Evolutionary conservation across 2,113 vertebrate species (phyloP), one percentile per base, ranked within the genome.

Genomic region (Athene noctua): DNA sequence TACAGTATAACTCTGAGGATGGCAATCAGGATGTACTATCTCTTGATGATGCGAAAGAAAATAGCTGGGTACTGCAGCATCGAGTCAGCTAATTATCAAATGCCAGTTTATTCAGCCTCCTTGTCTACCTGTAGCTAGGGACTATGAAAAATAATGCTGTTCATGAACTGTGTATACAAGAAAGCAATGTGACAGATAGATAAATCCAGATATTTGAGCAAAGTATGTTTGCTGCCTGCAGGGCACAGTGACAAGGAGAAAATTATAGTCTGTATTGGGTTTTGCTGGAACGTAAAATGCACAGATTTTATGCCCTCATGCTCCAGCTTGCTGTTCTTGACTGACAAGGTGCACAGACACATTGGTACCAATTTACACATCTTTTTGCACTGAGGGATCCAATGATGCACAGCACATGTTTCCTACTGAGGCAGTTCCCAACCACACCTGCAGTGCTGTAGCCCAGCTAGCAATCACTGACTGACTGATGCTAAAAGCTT

Each of bases 191-290:
- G 80, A 85, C 86, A 89, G 65, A 85, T 25, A 84, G 70, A 91
- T 94, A 94, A 95, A 93, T 91, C 81, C 71, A 87, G 71, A 71
- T 71, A 92, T 40, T 95, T 83, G 78, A 89, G 84, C 62, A 92
- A 96, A 88, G 58, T 66, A 42, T 47, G 34, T 85, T 94, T 91
- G 57, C 61, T 86, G 89, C 92, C 94, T 96, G 61, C 46, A 93
- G 91, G 92, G 81, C 89, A 90, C 66, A 95, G 30, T 88, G 89
- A 91, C 84, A 95, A 94, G 55, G 79, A 86, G 87, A 94, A 96
- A 94, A 96, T 94, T 94, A 87, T 89, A 96, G 84, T 19, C 54
- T 85, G 46, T 86, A 38, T 42, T 80, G 91, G 70, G 70, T 82
- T 92, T 91, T 94, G 47, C 51, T 59, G 79, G 62, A 82, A 96